phyloP scores from a whole-genome alignment of 1,140 invertebrate genomes.

The Cotesia glomerata region DNA sequence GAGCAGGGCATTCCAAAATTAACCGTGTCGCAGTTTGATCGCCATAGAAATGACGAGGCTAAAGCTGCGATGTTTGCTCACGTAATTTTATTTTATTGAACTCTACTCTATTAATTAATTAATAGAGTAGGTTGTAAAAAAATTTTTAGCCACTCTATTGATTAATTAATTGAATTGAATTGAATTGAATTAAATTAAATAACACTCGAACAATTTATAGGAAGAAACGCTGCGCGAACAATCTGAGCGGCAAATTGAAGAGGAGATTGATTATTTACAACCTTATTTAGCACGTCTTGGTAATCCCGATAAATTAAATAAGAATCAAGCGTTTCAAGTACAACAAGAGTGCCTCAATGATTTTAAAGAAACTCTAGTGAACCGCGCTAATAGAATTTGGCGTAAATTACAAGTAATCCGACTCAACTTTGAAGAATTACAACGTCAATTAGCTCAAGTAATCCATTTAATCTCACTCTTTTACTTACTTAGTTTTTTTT shows the following conservation, averaged over 20 bases:
- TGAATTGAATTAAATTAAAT: background rate
- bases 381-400: constrained; percentile 65
- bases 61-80: constrained; percentile 53
- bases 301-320: constrained; percentile 49
- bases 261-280: constrained; percentile 64
- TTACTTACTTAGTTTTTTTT: background rate
- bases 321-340: constrained; percentile 53
- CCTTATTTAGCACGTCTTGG: constrained; percentile 66
- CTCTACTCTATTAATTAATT: background rate
- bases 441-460: constrained; percentile 43
- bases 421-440: constrained; percentile 36
- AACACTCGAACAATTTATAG: constrained; percentile 39
- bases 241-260: constrained; percentile 47
- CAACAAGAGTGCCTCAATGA: constrained; percentile 65
- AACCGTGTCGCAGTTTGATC: constrained; percentile 64
- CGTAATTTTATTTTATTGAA: constrained; percentile 35
- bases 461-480: background rate
- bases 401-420: constrained; percentile 58
- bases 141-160: background rate
- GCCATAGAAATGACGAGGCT: constrained; percentile 64
- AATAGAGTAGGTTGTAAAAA: background rate
- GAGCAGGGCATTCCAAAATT: constrained; percentile 62
- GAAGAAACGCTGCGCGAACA: constrained; percentile 51
- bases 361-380: constrained; percentile 61
- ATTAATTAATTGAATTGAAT: background rate